phyloP scores from a whole-genome alignment of 2,113 vertebrate species.

The Tachycineta bicolor region DNA sequence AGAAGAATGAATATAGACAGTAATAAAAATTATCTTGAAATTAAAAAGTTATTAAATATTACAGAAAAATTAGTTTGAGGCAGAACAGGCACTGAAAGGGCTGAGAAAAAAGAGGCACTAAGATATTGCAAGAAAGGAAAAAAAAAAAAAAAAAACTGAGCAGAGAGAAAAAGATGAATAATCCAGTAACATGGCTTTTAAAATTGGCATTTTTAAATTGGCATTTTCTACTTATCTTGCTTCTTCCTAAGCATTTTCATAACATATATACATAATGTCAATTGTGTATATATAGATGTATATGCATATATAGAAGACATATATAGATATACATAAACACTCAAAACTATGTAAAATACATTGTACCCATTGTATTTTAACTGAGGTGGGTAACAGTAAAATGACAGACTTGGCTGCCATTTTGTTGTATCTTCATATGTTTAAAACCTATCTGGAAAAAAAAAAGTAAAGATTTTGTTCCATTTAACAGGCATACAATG shows the following conservation, averaged over 20 bases:
- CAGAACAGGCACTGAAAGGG: slow-evolving; percentile 59
- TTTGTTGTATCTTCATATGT: slow-evolving; percentile 77
- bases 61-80: slow-evolving; percentile 74
- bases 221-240: slow-evolving; percentile 52
- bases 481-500: slow-evolving; percentile 47
- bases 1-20: slow-evolving; percentile 43
- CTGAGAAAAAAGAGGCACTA: slow-evolving; percentile 57
- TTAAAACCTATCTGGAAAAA: slow-evolving; percentile 79
- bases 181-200: slow-evolving; percentile 23
- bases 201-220: neutral
- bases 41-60: slow-evolving; percentile 61
- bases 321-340: slow-evolving; percentile 76
- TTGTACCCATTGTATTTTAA: slow-evolving; percentile 76
- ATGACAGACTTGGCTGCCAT: slow-evolving; percentile 70
- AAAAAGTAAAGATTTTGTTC: slow-evolving; percentile 74
- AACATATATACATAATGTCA: slow-evolving; percentile 64
- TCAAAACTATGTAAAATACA: slow-evolving; percentile 77
- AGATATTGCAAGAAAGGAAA: slow-evolving; percentile 34
- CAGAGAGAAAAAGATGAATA: slow-evolving; percentile 27
- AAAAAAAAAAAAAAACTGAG: neutral
- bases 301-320: slow-evolving; percentile 65
- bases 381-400: slow-evolving; percentile 75
- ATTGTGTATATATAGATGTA: slow-evolving; percentile 74
- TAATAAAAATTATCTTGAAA: slow-evolving; percentile 49
- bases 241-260: slow-evolving; percentile 50